Base-by-base conservation (phyloP, 2,797 vertebrate genomes). In the Stomatorhinus walkeri region DNA sequence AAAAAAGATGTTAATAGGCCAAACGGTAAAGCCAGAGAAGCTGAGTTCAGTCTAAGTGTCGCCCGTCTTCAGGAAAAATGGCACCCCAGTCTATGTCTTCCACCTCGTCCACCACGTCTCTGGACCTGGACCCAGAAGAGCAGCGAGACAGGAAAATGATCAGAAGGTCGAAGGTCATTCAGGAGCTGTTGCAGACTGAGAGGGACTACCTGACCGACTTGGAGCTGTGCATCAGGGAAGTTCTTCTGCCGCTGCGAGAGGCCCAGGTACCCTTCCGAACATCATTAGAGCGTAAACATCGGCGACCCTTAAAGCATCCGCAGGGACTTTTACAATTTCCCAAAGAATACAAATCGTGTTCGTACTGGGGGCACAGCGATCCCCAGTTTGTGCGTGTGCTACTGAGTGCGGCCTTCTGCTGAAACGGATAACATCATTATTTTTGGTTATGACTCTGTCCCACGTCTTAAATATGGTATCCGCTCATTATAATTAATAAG, bases 131-230 rank as follows among this genome's bases (percentile, higher is more conserved):
- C 90, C 95, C 95, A 0, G 96, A 98, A 88, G 96, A 97, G 91
- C 88, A 96, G 28, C 94, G 92, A 5, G 91, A 40, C 2, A 93
- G 93, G 88, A 97, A 97, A 96, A 98, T 99, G 97, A 95, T 91
- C 54, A 97, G 94, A 90, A 96, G 98, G 89, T 94, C 93, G 6
- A 99, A 97, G 92, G 96, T 99, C 93, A 97, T 99, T 0, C 88
- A 95, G 88, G 98, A 99, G 91, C 96, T 99, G 19, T 90, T 98
- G 68, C 97, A 98, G 94, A 99, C 98, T 0, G 98, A 99, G 89
- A 97, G 93, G 87, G 98, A 98, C 92, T 98, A 95, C 90, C 94
- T 97, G 91, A 96, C 92, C 0, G 96, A 98, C 89, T 92, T 99
- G 93, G 96, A 98, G 91, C 95, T 98, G 88, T 99, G 97, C 90